Conservation (phyloP, 2,113 vertebrate genomes). For the Nestor notabilis region DNA sequence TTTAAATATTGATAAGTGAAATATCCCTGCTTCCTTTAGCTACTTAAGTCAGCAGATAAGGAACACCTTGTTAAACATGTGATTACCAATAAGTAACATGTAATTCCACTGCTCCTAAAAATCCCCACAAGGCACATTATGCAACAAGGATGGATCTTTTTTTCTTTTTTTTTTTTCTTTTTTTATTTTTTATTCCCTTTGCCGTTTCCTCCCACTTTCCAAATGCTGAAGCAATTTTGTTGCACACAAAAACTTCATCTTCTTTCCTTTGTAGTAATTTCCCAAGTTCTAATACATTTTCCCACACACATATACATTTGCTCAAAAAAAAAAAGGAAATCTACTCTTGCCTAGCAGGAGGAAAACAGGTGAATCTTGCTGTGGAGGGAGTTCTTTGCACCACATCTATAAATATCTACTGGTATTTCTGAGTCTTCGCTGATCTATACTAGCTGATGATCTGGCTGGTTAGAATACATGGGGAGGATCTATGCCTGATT, state of each 20-base stretch:
- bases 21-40: not conserved
- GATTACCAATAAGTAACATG: constrained; percentile 29
- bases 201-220: not conserved
- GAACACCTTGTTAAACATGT: constrained; percentile 21
- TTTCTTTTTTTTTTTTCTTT: not conserved
- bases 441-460: not conserved
- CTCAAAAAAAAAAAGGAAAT: not conserved
- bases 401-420: not conserved
- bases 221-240: not conserved
- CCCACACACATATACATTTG: not conserved
- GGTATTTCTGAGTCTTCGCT: not conserved
- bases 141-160: not conserved
- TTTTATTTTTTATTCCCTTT: not conserved
- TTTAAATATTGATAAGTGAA: constrained; percentile 20
- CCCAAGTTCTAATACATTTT: not conserved
- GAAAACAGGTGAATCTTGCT: not conserved
- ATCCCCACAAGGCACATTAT: not conserved
- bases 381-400: not conserved
- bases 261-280: not conserved
- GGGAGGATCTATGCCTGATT: not conserved
- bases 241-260: not conserved
- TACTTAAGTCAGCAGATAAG: not conserved
- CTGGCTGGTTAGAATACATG: not conserved
- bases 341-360: not conserved
- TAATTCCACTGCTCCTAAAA: constrained; percentile 26